Evolutionary conservation across 2,113 vertebrate genomes (phyloP).

Genomic region (Rhineura floridana): DNA sequence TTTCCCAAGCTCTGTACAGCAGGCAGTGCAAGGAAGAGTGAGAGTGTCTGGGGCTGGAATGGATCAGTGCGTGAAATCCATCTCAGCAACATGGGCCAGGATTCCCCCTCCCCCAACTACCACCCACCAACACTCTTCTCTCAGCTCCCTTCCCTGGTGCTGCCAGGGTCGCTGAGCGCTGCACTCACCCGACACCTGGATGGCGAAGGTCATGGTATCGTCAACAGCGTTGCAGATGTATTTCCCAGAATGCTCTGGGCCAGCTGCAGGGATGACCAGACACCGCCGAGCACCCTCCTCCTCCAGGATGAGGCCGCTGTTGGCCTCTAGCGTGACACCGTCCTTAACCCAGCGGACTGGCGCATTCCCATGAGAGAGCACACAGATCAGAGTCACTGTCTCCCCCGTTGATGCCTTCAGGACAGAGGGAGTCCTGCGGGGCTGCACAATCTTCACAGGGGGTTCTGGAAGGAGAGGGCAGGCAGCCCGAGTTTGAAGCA

Average conservation of each 20-base stretch:
- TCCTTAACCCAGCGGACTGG: slow-evolving; percentile 69
- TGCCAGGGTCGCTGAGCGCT: neutral
- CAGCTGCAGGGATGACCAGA: slow-evolving; percentile 76
- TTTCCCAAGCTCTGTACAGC: slow-evolving; percentile 1
- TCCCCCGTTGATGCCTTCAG: slow-evolving; percentile 63
- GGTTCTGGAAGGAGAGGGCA: slow-evolving; percentile 61
- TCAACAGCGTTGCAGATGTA: slow-evolving; percentile 82
- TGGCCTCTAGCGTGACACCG: slow-evolving; percentile 68
- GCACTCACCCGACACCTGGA: slow-evolving; percentile 86
- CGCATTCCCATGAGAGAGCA: slow-evolving; percentile 76
- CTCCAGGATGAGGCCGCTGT: slow-evolving; percentile 75
- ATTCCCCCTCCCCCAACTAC: neutral
- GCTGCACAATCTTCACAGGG: slow-evolving; percentile 73
- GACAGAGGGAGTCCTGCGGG: slow-evolving; percentile 38
- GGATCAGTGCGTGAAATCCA: neutral
- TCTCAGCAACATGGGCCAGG: neutral
- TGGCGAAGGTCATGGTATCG: slow-evolving; percentile 83
- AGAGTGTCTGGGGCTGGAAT: neutral
- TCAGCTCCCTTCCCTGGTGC: neutral
- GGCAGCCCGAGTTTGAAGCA: slow-evolving; percentile 22
- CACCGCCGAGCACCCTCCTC: slow-evolving; percentile 77
- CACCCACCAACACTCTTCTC: neutral
- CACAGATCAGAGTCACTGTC: slow-evolving; percentile 72
- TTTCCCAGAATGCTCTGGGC: slow-evolving; percentile 78
- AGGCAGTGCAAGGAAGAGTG: neutral